A percentile compares a stretch with the other conserved stretches of the same genome.
phyloP scores from a whole-genome alignment of 2,113 vertebrate genomes.

The Colaptes auratus region DNA sequence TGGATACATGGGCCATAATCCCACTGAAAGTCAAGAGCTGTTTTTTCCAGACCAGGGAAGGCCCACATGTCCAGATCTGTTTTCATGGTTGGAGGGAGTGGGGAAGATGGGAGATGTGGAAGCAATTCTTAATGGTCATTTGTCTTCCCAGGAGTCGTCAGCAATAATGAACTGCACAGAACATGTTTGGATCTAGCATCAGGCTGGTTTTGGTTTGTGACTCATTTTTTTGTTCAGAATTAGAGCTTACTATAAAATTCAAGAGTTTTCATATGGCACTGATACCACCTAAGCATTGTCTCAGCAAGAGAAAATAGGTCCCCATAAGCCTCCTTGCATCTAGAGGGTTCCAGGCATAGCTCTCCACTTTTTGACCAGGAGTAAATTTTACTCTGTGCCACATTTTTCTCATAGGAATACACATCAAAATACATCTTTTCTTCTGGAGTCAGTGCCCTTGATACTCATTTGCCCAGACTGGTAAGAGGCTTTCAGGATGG shows the following conservation, averaged over 20 bases:
- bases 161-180: not conserved
- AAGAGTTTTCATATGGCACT: not conserved
- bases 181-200: not conserved
- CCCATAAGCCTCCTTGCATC: no score
- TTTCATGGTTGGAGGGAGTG: not conserved
- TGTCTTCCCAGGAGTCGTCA: not conserved
- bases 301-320: not conserved
- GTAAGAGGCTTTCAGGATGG: not conserved
- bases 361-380: not conserved
- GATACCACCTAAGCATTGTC: not conserved
- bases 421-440: not conserved
- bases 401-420: not conserved
- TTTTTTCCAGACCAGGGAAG: not conserved
- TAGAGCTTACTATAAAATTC: not conserved
- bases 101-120: not conserved
- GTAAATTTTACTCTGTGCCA: not conserved
- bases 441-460: not conserved
- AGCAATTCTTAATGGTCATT: not conserved
- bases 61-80: not conserved
- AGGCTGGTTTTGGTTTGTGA: not conserved
- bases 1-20: slow-evolving; percentile 13
- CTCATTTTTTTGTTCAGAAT: not conserved
- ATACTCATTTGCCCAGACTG: rapidly evolving
- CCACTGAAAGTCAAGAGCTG: not conserved
- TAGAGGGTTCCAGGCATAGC: not conserved